Base-by-base conservation (phyloP, 1,140 invertebrate species). In the Zophobas morio region DNA sequence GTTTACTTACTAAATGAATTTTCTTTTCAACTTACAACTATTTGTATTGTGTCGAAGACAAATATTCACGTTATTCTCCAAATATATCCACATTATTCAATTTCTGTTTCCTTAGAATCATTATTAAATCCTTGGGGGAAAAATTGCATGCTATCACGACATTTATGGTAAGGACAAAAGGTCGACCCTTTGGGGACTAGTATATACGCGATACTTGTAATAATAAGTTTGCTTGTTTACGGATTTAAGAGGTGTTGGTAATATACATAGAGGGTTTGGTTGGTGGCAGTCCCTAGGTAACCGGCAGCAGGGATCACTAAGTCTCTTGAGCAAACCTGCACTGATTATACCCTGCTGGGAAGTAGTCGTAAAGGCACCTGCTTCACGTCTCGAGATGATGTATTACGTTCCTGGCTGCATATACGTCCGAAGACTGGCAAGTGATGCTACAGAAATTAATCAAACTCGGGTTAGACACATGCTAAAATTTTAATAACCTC, bases 341-440 rank as follows among this genome's bases (percentile, higher is more conserved):
- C 60, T 66, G 60, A 66, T 66, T 66, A 66, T 66, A 66, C 37
- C 60, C 60, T 66, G 60, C 60, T 66, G 60, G 39, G 60, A 66
- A 66, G 60, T 36, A 39, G 60, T 66, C 60, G 60, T 66, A 66
- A 66, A 66, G 60, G 60, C 60, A 66, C 60, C 60, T 66, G 60
- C 60, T 66, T 66, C 60, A 66, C 60, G 60, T 66, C 60, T 37
- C 8, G 37, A 66, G 60, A 66, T 66, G 60, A 66, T 66, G 60
- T 66, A 66, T 66, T 66, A 66, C 60, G 6, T 42, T 32, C 37
- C 20, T 40, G 33, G 60, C 39, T 46, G 37, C 39, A 66, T 66
- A 40, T 20, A 66, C 60, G 60, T 66, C 60, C 60, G 33, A 66
- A 66, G 39, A 66, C 8, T 66, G 39, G 60, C 60, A 66, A 66